Conservation (phyloP, 2,113 vertebrate species). For the Carlito syrichta region DNA sequence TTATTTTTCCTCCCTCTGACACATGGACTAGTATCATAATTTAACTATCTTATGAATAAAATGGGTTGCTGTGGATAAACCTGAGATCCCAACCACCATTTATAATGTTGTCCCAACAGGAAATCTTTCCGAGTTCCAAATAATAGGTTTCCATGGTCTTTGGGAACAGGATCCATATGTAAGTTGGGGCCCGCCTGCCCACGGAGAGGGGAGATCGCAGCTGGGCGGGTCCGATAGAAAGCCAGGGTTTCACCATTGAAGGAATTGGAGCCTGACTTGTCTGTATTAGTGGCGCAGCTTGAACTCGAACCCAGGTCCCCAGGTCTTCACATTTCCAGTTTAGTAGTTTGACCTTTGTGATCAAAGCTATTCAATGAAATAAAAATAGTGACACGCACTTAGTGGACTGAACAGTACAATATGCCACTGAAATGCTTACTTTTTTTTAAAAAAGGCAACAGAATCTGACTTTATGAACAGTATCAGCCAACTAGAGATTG, state of each 20-base stretch:
- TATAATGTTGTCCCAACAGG: not conserved
- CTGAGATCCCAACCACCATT: not conserved
- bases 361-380: not conserved
- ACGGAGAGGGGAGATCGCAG: not conserved
- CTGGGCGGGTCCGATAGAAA: not conserved
- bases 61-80: not conserved
- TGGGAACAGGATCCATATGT: not conserved
- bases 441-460: not conserved
- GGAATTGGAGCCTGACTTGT: not conserved
- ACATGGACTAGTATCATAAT: not conserved
- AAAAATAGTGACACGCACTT: not conserved
- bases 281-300: not conserved
- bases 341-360: not conserved
- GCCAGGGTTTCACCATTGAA: not conserved
- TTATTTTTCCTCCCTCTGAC: not conserved
- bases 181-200: not conserved
- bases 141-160: slow-evolving; percentile 1
- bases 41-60: slow-evolving; percentile 28
- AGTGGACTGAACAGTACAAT: not conserved
- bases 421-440: not conserved
- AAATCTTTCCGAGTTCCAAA: slow-evolving; percentile 17
- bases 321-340: not conserved
- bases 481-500: not conserved
- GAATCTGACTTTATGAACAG: not conserved
- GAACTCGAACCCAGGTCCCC: not conserved